Conservation (phyloP, 2,888 invertebrate species). For the Drosophila ochracea region DNA sequence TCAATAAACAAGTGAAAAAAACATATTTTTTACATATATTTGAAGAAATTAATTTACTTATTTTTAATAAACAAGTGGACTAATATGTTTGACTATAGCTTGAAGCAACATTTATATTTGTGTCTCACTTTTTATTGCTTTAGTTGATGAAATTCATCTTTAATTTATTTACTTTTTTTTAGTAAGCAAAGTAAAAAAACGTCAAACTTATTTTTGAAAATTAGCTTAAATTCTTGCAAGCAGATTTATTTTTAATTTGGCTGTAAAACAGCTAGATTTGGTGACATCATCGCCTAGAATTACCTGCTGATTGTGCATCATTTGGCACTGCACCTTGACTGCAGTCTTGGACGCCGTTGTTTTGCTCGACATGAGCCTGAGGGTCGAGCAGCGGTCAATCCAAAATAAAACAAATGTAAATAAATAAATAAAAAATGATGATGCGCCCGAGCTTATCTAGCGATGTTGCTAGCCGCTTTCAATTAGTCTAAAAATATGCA, state of each 20-base stretch:
- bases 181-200: neutral
- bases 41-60: no score
- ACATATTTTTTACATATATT: no score
- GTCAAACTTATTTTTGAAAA: neutral
- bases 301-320: constrained; percentile 17
- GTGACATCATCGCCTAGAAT: neutral
- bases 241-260: neutral
- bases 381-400: constrained; percentile 51
- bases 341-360: constrained; percentile 7
- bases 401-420: neutral
- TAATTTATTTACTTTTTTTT: neutral
- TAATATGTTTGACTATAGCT: neutral
- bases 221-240: neutral
- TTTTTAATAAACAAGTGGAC: no score
- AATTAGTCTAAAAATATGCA: constrained; percentile 51
- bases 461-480: constrained; percentile 36
- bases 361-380: constrained; percentile 16
- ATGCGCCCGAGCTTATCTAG: constrained; percentile 40
- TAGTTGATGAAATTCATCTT: neutral
- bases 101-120: neutral
- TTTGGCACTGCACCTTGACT: constrained; percentile 17
- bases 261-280: neutral
- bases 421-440: neutral
- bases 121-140: neutral
- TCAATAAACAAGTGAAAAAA: no score